phyloP scores from a whole-genome alignment of 1,140 invertebrate genomes.

The Cheumatopsyche charites region DNA sequence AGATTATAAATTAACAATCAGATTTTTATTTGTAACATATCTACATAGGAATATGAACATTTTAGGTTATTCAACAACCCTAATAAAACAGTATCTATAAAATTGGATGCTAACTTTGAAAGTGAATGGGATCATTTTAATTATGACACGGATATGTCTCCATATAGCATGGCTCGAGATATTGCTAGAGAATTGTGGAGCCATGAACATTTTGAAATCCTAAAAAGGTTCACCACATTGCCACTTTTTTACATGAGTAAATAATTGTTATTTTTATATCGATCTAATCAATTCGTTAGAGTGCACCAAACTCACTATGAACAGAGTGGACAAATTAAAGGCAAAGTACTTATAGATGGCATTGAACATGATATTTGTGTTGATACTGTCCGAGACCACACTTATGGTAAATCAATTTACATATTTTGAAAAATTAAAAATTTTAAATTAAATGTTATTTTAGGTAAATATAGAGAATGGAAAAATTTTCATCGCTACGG shows the following conservation, averaged over 20 bases:
- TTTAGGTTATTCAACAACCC: constrained; percentile 51
- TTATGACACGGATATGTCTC: constrained; percentile 70
- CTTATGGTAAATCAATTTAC: constrained; percentile 61
- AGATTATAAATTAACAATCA: not conserved
- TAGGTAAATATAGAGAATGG: constrained; percentile 68
- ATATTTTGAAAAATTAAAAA: not conserved
- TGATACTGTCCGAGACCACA: constrained; percentile 67
- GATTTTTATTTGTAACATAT: constrained; percentile 1
- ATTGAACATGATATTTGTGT: constrained; percentile 58
- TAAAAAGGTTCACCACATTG: constrained; percentile 69
- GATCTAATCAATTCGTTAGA: constrained; percentile 62
- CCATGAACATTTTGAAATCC: constrained; percentile 66
- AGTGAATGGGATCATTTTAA: constrained; percentile 64
- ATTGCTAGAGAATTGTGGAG: constrained; percentile 72
- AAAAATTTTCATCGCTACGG: constrained; percentile 71
- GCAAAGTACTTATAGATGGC: constrained; percentile 61
- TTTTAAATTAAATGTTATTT: not conserved
- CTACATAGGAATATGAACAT: not conserved
- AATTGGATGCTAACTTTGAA: constrained; percentile 61
- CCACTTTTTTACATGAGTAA: no score
- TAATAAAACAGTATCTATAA: constrained; percentile 54
- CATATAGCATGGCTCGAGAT: constrained; percentile 63
- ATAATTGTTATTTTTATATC: no score
- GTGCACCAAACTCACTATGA: constrained; percentile 78
- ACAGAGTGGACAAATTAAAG: constrained; percentile 67